A percentile compares a stretch with the other conserved stretches of the same genome.
Evolutionary conservation across 2,113 vertebrate genomes (phyloP).

Genomic region (Cyprinodon variegatus): DNA sequence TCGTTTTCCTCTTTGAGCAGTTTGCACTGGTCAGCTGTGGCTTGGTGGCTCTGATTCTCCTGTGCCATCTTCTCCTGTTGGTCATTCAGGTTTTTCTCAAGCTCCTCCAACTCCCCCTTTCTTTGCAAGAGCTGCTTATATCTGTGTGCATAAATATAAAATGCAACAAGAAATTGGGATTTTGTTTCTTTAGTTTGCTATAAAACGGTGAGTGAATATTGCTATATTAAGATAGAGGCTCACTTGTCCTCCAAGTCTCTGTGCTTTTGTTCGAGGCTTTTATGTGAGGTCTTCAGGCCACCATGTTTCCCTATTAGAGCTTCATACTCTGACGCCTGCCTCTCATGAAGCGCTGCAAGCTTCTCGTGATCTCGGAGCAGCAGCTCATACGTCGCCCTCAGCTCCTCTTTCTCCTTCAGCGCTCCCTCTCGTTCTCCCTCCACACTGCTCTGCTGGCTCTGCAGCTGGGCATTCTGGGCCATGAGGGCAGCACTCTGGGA

Average conservation of each 20-base stretch:
- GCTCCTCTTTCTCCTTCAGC: conserved; percentile 90
- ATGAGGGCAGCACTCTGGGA: conserved; percentile 91
- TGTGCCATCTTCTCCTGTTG: conserved; percentile 93
- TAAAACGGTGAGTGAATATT: not conserved
- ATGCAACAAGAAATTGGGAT: not conserved
- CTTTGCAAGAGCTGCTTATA: conserved; percentile 94
- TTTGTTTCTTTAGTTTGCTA: not conserved
- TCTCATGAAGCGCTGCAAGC: conserved; percentile 92
- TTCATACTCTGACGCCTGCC: conserved; percentile 91
- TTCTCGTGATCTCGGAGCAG: conserved; percentile 95
- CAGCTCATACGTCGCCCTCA: conserved; percentile 88
- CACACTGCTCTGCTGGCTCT: conserved; percentile 89
- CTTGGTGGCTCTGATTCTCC: conserved; percentile 88
- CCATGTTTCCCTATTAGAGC: conserved; percentile 93
- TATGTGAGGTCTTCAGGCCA: conserved; percentile 89
- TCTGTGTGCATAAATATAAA: conserved; percentile 68
- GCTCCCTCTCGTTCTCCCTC: conserved; percentile 90
- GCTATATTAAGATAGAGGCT: conserved; percentile 13
- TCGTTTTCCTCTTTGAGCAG: conserved; percentile 91
- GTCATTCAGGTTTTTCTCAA: conserved; percentile 89
- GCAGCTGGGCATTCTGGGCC: conserved; percentile 93
- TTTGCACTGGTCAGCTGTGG: conserved; percentile 86
- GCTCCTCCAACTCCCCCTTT: conserved; percentile 91
- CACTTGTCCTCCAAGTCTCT: conserved; percentile 95
- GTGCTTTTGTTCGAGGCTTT: conserved; percentile 93